These are phyloP conservation scores for Galaxias olidus DNA, from an alignment of 2,797 vertebrate species.

Conservation along the genomic window DNA sequence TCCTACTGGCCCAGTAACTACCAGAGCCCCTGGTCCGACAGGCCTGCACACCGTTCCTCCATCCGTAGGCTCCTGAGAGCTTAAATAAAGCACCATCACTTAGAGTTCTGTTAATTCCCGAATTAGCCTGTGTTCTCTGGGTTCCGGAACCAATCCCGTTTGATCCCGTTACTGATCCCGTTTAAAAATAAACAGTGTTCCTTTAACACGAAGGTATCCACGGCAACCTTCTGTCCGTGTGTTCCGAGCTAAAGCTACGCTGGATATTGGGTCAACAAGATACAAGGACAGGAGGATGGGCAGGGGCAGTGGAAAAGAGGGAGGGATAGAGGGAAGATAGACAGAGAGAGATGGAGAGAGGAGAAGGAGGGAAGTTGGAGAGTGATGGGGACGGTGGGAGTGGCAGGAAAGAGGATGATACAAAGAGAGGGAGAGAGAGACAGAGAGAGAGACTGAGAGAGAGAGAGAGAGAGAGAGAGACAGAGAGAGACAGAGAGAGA, in stretches of 20 bases:
- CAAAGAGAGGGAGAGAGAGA: slow-evolving; percentile 3
- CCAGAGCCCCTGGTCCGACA: slow-evolving; percentile 18
- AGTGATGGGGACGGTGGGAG: neutral
- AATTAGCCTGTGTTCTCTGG: no score
- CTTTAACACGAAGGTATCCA: no score
- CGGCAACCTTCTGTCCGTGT: neutral
- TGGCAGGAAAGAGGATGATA: slow-evolving; percentile 16
- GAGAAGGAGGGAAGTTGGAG: slow-evolving; percentile 15
- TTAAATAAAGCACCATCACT: slow-evolving; percentile 64
- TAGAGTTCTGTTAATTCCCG: neutral
- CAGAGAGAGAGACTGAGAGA: neutral
- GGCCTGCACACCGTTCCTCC: slow-evolving; percentile 6
- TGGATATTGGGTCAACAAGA: neutral
- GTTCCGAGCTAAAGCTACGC: slow-evolving; percentile 8
- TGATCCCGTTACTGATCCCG: no score
- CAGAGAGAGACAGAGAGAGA: neutral
- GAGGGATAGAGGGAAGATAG: neutral
- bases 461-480: neutral
- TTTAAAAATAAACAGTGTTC: no score
- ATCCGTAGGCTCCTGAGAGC: slow-evolving; percentile 48
- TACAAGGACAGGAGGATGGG: slow-evolving; percentile 7
- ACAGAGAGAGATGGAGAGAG: no score
- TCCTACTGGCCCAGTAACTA: neutral
- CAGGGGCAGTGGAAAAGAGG: neutral
- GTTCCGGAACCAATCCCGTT: no score